These are phyloP conservation scores for Lates japonicus DNA, from an alignment of 2,797 vertebrate genomes.

Conservation along the genomic window DNA sequence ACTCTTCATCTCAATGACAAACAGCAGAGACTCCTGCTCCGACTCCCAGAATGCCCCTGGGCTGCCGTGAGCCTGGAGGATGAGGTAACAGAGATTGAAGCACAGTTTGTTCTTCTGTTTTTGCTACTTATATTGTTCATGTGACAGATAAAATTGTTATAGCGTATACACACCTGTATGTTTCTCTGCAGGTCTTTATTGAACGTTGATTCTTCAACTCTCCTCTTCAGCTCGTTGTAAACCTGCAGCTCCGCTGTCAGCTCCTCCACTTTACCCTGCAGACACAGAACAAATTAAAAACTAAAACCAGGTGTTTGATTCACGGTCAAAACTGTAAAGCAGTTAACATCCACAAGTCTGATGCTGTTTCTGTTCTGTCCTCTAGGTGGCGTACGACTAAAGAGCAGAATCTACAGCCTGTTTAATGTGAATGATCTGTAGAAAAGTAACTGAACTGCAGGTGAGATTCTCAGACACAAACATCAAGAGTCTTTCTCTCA, in stretches of 20 bases:
- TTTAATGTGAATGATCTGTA: too few species aligned
- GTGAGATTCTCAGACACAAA: too few species aligned
- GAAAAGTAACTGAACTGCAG: too few species aligned
- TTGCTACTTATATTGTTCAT: too few species aligned
- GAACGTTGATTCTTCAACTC: conserved; percentile 87
- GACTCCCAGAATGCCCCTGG: conserved; percentile 96
- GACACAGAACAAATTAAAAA: background rate
- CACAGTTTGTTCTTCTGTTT: too few species aligned
- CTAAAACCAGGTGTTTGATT: too few species aligned
- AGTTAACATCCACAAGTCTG: too few species aligned
- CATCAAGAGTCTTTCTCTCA: background rate
- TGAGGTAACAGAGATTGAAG: too few species aligned
- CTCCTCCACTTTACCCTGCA: conserved; percentile 82
- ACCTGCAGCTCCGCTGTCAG: conserved; percentile 86
- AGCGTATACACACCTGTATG: conserved; percentile 85
- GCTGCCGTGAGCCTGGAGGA: conserved; percentile 89
- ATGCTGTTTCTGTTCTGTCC: background rate
- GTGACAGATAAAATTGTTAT: too few species aligned
- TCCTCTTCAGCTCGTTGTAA: conserved; percentile 89
- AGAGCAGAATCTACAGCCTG: too few species aligned
- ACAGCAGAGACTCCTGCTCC: conserved; percentile 94
- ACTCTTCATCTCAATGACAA: conserved; percentile 96
- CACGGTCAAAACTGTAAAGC: too few species aligned
- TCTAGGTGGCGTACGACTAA: background rate
- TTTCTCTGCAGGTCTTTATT: conserved; percentile 91